phyloP scores from a whole-genome alignment of 2,888 invertebrate species.

The Caenorhabditis wallacei region DNA sequence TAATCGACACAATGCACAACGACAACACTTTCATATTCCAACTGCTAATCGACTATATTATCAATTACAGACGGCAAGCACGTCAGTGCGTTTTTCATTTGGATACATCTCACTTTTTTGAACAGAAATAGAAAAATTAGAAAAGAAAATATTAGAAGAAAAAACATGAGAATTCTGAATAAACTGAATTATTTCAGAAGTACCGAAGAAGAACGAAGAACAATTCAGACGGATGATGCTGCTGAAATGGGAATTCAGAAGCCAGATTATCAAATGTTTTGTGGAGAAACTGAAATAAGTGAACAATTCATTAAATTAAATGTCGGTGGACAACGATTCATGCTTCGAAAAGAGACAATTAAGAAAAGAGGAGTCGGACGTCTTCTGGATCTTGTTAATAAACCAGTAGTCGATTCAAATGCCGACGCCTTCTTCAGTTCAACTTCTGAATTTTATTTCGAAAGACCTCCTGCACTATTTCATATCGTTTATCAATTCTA shows the following conservation, averaged over 20 bases:
- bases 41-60: conserved; percentile 61
- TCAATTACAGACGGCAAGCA: conserved; percentile 64
- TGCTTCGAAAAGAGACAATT: conserved; percentile 76
- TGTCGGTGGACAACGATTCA: conserved; percentile 79
- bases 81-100: conserved; percentile 62
- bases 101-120: neutral
- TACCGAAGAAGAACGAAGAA: conserved; percentile 42
- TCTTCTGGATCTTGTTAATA: conserved; percentile 67
- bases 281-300: conserved; percentile 63
- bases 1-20: conserved; percentile 73
- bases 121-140: neutral
- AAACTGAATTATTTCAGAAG: conserved; percentile 17
- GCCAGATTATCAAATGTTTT: conserved; percentile 57
- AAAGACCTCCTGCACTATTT: conserved; percentile 77
- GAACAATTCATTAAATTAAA: conserved; percentile 76
- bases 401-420: conserved; percentile 50
- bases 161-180: neutral
- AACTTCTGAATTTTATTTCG: conserved; percentile 79
- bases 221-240: conserved; percentile 44
- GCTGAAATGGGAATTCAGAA: conserved; percentile 34
- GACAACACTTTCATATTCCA: conserved; percentile 55
- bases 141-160: neutral
- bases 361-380: conserved; percentile 67
- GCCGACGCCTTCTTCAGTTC: conserved; percentile 76
- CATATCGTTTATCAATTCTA: conserved; percentile 80